Evolutionary conservation across 2,113 vertebrate species (phyloP), one percentile per base, ranked within the genome.

Genomic region (Lontra canadensis): DNA sequence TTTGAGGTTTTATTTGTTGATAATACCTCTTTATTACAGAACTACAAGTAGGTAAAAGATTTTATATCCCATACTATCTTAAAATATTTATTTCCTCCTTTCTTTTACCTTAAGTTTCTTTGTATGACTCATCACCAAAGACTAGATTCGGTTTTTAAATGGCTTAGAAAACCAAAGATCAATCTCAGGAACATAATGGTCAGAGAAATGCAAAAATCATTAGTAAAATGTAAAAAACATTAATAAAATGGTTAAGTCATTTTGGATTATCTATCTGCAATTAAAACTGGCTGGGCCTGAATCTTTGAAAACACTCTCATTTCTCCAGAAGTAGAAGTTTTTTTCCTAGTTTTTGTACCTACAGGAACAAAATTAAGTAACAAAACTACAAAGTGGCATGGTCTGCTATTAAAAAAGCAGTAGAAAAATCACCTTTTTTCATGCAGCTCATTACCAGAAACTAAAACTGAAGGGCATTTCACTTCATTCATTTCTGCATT

Each of bases 221-320:
- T 55, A 55, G 17, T 18, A 55, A 52, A 55, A 55, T 55, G 12
- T 36, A 92, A 76, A 94, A 84, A 59, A 15, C 20, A 57, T 65
- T 95, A 67, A 76, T 34, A 73, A 57, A 89, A 79, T 3, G 4
- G 52, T 88, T 85, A 90, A 85, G 78, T 79, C 73, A 69, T 74
- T 79, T 83, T 39, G 69, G 26, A 71, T 88, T 82, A 36, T 69
- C 67, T 36, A 91, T 93, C 6, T 90, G 14, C 8, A 78, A 67
- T 61, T 96, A 90, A 91, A 95, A 97, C 5, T 82, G 52, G 73
- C 44, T 55, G 90, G 61, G n/a, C 55, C 82, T 95, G 18, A 78
- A 71, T 78, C 65, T 84, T 92, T 61, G 78, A 95, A 92, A 94
- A 90, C 13, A 47, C 2, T 82, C 26, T 86, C 25, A 67, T 49